Conservation (phyloP, 53 echinoderm and acorn worm species). For the Pentamera pediparva region DNA sequence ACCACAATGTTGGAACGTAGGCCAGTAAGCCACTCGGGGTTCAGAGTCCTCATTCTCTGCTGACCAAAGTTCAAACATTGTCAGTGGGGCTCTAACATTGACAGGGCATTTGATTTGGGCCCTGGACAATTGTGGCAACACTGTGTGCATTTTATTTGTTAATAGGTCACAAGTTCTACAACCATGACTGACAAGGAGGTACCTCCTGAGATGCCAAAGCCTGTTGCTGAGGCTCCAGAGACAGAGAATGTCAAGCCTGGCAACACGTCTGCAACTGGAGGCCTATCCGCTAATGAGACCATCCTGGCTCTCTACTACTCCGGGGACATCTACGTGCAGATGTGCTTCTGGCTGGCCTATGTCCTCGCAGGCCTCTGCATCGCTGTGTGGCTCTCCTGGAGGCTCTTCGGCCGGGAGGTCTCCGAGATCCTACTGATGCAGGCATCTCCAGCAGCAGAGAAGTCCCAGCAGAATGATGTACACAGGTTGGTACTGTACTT, state of each 20-base stretch:
- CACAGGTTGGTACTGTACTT: not conserved
- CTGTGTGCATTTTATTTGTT: no score
- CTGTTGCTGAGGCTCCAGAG: not conserved
- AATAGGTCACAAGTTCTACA: no score
- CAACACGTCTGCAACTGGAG: no score
- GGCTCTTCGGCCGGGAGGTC: conserved; percentile 56
- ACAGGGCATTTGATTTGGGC: no score
- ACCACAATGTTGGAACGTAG: no score
- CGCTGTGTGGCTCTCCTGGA: conserved; percentile 53
- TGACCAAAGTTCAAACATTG: no score
- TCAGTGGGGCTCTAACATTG: no score
- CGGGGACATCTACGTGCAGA: conserved; percentile 62
- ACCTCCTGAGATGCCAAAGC: conserved; percentile 7
- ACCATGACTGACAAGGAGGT: conserved; percentile 17
- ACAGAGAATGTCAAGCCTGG: not conserved
- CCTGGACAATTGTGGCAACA: no score
- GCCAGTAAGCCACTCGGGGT: no score
- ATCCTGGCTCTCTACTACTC: conserved; percentile 43
- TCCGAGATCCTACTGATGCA: conserved; percentile 36
- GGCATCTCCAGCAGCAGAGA: not conserved
- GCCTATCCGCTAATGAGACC: conserved; percentile 7
- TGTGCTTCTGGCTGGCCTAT: conserved; percentile 62
- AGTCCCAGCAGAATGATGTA: not conserved
- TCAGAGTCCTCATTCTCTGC: no score
- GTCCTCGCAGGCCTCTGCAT: conserved; percentile 32